Base-by-base conservation (phyloP, 2,113 vertebrate genomes). In the Tragulus kanchil region DNA sequence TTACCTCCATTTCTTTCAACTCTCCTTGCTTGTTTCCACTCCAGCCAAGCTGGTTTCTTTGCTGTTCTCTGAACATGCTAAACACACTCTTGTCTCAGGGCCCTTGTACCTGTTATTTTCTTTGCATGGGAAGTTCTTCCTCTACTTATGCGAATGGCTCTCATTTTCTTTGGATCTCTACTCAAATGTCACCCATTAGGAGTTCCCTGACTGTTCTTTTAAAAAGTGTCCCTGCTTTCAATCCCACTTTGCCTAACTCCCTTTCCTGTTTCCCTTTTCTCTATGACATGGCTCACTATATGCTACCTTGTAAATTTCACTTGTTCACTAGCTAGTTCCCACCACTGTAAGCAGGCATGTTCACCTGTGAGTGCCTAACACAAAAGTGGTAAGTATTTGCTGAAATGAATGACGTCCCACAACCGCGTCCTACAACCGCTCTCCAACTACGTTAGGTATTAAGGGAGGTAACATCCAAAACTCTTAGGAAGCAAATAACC, bases 191-290 rank as follows among this genome's bases (percentile, higher is more conserved):
- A 78, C 42, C 81, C 59, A 21, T 48, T 28, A 75, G 31, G 28
- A 91, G 31, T 95, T 79, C 48, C 19, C 7, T 50, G 75, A 59
- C 65, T 83, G 83, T 89, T 48, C 23, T 85, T 54, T 28, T 6
- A 84, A 48, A 88, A 45, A 85, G 59, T 59, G 12, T 28, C 50
- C 56, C 69, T 12, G 64, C 36, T 78, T 85, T 48, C 31, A 79
- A 6, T 19, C 56, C 21, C 81, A 52, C 36, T 45, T 45, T 73
- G 64, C 56, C 58, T 26, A 67, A 31, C 26, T 11, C 15, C 28
- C 25, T 23, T 50, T 73, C 23, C 65, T 88, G 14, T 31, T 88
- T 88, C 89, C n/a, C 65, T 56, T 95, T 31, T 73, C n/a, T 95
- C n/a, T 50, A 3, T 1, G 15, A 67, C 62, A n/a, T 36, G 8